Percentiles rank a stretch among this genome's conserved stretches.
phyloP scores from a whole-genome alignment of 2,113 vertebrate species.

The Ciconia stormi region DNA sequence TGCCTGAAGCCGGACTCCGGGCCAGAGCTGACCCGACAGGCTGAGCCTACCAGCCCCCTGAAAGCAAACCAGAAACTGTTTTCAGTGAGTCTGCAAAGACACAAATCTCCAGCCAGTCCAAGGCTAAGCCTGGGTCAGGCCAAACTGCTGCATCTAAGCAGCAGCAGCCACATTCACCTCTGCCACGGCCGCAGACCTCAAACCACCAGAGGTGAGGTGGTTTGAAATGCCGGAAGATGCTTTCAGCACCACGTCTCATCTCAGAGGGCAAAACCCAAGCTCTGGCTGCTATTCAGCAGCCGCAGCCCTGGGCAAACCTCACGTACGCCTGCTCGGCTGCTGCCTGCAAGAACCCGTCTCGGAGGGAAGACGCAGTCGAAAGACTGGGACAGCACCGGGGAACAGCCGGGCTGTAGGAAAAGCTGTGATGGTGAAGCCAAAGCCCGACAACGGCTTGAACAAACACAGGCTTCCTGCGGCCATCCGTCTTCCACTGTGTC shows the following conservation, averaged over 20 bases:
- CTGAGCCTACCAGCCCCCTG: neutral
- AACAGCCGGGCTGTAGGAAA: neutral
- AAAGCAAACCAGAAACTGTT: neutral
- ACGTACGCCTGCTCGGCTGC: rapidly evolving
- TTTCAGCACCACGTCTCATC: rapidly evolving
- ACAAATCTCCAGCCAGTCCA: neutral
- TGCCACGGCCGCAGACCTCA: rapidly evolving
- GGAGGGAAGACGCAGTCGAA: neutral
- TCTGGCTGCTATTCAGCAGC: neutral
- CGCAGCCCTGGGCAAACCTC: neutral
- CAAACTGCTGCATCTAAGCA: neutral
- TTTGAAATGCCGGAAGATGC: neutral
- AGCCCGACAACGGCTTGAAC: neutral
- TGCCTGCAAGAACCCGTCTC: neutral
- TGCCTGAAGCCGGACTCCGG: neutral
- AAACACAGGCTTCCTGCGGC: neutral
- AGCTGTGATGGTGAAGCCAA: neutral
- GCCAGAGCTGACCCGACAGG: neutral
- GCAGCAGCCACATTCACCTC: neutral
- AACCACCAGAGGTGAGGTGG: neutral
- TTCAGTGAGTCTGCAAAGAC: neutral
- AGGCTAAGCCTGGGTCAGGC: neutral
- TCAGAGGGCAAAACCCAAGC: neutral
- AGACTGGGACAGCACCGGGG: rapidly evolving
- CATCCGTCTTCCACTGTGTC: neutral